Evolutionary conservation across 2,888 invertebrate species (phyloP).

Genomic region (Macrophya alboannulata): DNA sequence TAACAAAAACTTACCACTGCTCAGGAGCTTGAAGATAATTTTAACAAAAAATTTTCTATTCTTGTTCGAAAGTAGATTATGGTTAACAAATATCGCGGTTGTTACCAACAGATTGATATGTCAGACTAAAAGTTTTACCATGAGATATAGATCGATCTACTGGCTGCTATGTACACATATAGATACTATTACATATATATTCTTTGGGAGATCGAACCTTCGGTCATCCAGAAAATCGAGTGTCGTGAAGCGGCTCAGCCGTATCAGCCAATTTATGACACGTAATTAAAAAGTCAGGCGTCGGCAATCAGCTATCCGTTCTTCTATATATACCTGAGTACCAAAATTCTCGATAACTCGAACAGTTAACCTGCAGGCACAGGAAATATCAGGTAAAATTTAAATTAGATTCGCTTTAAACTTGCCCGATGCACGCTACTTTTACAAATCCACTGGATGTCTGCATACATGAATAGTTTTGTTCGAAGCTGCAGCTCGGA

Average conservation of each 20-base stretch:
- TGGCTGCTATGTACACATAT: not conserved
- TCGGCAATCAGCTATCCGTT: constrained; percentile 66
- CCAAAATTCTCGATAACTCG: constrained; percentile 69
- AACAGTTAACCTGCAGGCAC: constrained; percentile 25
- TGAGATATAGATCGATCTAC: not conserved
- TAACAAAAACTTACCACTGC: not conserved
- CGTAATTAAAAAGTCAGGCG: constrained; percentile 76
- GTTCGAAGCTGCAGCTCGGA: not conserved
- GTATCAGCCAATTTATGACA: constrained; percentile 77
- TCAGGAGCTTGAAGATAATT: not conserved
- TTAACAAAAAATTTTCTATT: not conserved
- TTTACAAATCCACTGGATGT: constrained; percentile 1
- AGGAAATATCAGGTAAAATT: constrained; percentile 30
- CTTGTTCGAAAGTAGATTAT: not conserved
- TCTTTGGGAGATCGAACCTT: constrained; percentile 71
- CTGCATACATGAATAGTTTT: constrained; percentile 16
- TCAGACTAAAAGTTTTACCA: not conserved
- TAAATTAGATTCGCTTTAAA: constrained; percentile 42
- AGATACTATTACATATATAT: not conserved
- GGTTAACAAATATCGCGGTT: not conserved
- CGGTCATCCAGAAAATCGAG: constrained; percentile 76
- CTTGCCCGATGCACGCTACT: constrained; percentile 40
- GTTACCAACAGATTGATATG: not conserved
- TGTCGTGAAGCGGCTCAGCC: constrained; percentile 73
- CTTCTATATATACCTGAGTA: constrained; percentile 66